Evolutionary conservation across 2,888 invertebrate species (phyloP), one percentile per base, ranked within the genome.

Genomic region (Ornithoptera priamus): DNA sequence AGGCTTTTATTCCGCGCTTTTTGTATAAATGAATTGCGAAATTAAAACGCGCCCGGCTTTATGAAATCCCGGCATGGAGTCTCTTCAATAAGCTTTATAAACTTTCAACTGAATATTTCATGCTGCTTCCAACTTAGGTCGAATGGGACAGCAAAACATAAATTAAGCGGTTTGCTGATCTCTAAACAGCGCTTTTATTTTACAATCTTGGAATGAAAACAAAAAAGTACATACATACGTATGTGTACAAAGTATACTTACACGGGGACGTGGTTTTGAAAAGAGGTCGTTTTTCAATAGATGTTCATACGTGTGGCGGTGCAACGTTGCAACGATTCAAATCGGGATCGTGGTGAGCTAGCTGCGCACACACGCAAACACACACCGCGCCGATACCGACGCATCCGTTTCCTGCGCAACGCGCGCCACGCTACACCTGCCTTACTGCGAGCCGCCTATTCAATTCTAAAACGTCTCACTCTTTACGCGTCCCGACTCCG

Each of bases 391-490:
- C 15, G 24, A 10, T 62, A 30, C 30, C 57, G 61, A 0, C 42
- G 62, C 46, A 46, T 68, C 58, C 68, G n/a, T 59, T 68, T 62
- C 30, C 30, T 12, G 20, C 17, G 15, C 58, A 42, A 59, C 59
- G 58, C 18, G 60, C 66, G 24, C 58, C 36, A 30, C 30, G 30
- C 30, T 3, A 30, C 5, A 3, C 30, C 30, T 30, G 30, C 30
- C 30, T 30, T 30, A 30, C 3, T 30, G 30, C 12, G 6, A 61
- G 62, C 61, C 42, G 62, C 61, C 42, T 67, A 63, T 70, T 66
- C 62, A 66, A 66, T 58, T 70, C 50, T 39, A 62, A 70, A 60
- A 53, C 59, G 59, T 57, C 63, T 59, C 36, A 60, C 58, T 62
- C 59, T 62, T 57, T 65, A 1, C 15, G 15, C 30, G n/a, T 65